phyloP scores from a whole-genome alignment of 2,113 vertebrate species.

The Paedocypris sp. region DNA sequence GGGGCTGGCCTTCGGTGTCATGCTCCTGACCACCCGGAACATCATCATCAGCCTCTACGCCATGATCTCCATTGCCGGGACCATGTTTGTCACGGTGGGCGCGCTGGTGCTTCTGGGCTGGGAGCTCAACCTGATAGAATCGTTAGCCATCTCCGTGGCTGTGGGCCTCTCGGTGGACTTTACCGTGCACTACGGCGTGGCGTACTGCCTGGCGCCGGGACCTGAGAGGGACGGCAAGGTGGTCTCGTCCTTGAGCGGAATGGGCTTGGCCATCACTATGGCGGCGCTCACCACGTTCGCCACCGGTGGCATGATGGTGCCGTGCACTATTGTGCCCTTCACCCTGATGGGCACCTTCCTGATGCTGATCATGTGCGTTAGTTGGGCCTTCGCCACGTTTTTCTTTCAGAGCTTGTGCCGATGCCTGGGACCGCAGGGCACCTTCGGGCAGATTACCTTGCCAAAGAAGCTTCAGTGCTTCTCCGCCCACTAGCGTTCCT shows the following conservation, averaged over 20 bases:
- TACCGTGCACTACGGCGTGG: constrained; percentile 92
- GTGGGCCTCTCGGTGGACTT: constrained; percentile 95
- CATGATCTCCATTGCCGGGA: constrained; percentile 90
- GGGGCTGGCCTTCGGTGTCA: constrained; percentile 86
- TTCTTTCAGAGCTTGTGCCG: constrained; percentile 97
- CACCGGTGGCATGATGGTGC: constrained; percentile 98
- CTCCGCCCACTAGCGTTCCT: constrained; percentile 53
- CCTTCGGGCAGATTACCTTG: constrained; percentile 86
- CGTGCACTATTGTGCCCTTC: constrained; percentile 88
- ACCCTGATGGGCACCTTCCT: constrained; percentile 94
- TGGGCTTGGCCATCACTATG: constrained; percentile 98
- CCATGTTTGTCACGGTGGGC: constrained; percentile 93
- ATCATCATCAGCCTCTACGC: constrained; percentile 94
- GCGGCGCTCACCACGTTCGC: constrained; percentile 93
- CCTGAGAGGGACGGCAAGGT: constrained; percentile 86
- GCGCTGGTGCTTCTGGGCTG: constrained; percentile 93
- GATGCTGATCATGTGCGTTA: constrained; percentile 98
- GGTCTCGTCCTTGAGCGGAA: constrained; percentile 87
- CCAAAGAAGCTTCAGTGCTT: constrained; percentile 72
- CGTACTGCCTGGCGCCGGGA: constrained; percentile 86
- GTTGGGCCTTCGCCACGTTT: constrained; percentile 96
- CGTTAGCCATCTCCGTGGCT: constrained; percentile 91
- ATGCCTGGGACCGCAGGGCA: constrained; percentile 87
- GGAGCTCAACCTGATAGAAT: constrained; percentile 93
- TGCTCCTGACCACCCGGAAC: constrained; percentile 97